A percentile compares a stretch with the other conserved stretches of the same genome.
phyloP scores from a whole-genome alignment of 2,888 invertebrate genomes.

The Monoplex corrugatus region DNA sequence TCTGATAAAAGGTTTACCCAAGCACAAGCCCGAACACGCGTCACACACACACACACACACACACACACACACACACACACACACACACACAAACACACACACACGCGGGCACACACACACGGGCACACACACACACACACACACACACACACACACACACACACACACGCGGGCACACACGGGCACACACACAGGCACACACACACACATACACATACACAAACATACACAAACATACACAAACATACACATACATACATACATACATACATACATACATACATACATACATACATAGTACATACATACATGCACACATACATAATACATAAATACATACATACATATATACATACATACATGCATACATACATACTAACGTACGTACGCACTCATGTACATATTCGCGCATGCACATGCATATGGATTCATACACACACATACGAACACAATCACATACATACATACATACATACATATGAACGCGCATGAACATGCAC shows the following conservation, averaged over 20 bases:
- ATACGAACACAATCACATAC: slow-evolving; percentile 11
- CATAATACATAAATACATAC: background rate
- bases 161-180: slow-evolving; percentile 8
- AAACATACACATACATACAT: background rate
- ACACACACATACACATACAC: slow-evolving; percentile 15
- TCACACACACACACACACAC: background rate
- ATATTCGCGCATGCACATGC: background rate
- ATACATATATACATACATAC: background rate
- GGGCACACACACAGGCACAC: slow-evolving; percentile 26
- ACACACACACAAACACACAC: background rate
- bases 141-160: slow-evolving; percentile 24
- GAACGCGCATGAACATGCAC: background rate
- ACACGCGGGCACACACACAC: background rate
- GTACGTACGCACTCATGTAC: background rate
- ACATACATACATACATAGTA: background rate
- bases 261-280: background rate
- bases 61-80: background rate
- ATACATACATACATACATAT: background rate
- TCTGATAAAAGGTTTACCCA: background rate
- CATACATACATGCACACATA: background rate
- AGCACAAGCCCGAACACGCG: background rate
- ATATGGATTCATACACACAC: too few relatives aligned
- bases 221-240: background rate
- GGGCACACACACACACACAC: background rate
- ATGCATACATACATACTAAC: background rate